phyloP scores from a whole-genome alignment of 2,797 vertebrate genomes.

The Xenopus petersii region DNA sequence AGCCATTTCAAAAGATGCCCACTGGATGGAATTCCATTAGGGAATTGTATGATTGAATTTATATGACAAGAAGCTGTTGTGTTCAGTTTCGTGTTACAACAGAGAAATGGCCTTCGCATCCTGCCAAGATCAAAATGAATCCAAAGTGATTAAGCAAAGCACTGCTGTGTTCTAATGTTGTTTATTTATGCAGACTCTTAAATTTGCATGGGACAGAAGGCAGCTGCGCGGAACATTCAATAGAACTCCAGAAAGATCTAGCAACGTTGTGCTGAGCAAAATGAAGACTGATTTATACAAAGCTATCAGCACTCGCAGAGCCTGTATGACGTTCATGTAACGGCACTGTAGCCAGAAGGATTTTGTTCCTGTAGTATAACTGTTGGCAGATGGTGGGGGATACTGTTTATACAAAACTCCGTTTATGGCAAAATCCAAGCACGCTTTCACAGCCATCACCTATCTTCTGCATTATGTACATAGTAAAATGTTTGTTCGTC shows the following conservation, averaged over 20 bases:
- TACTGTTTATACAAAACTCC: neutral
- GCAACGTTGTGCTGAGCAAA: neutral
- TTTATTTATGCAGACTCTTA: constrained; percentile 53
- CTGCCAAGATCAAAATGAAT: constrained; percentile 50
- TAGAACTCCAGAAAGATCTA: neutral
- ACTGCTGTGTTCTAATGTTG: constrained; percentile 34
- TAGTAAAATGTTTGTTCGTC: neutral
- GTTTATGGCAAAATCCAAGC: neutral
- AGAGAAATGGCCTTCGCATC: constrained; percentile 48
- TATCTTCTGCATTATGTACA: neutral
- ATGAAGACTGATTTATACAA: neutral
- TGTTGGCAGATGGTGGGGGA: neutral
- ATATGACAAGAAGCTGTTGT: constrained; percentile 44
- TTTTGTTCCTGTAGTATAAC: neutral
- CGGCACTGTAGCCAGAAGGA: neutral
- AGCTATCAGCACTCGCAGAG: neutral
- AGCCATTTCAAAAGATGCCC: constrained; percentile 45
- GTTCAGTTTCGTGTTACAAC: constrained; percentile 47
- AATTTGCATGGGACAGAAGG: constrained; percentile 36
- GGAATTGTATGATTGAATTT: constrained; percentile 50
- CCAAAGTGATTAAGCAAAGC: constrained; percentile 53
- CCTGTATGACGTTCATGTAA: neutral
- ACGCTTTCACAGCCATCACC: neutral
- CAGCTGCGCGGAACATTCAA: constrained; percentile 33
- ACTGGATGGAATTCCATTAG: constrained; percentile 35